phyloP scores from a whole-genome alignment of 2,888 invertebrate genomes.

The Pseudococcus viburni region DNA sequence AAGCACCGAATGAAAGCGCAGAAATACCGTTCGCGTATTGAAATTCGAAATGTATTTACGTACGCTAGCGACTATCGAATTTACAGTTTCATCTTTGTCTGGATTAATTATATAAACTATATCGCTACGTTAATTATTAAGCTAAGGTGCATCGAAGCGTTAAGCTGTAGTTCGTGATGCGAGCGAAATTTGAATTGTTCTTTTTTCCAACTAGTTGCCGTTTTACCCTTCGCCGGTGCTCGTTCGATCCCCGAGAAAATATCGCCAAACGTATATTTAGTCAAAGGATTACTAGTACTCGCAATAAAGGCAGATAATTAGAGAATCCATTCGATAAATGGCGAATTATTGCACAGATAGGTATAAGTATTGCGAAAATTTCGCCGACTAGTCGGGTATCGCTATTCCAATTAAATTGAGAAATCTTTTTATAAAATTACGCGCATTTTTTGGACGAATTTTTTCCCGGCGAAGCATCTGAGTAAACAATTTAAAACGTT shows the following conservation, averaged over 20 bases:
- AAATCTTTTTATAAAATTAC: constrained; percentile 1
- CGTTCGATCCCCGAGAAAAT: neutral
- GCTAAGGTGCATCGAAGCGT: constrained; percentile 15
- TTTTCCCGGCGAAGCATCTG: constrained; percentile 44
- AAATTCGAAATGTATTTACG: constrained; percentile 42
- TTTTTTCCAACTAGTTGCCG: neutral
- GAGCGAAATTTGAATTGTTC: constrained; percentile 22
- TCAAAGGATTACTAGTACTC: constrained; percentile 22
- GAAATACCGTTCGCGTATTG: constrained; percentile 21
- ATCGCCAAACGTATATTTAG: neutral
- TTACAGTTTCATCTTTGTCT: constrained; percentile 50
- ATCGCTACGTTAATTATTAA: constrained; percentile 46
- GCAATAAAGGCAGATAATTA: constrained; percentile 24
- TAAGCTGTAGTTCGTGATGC: constrained; percentile 8
- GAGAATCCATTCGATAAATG: constrained; percentile 7
- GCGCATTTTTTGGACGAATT: neutral
- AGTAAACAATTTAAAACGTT: constrained; percentile 62
- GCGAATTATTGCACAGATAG: neutral
- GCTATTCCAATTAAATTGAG: neutral
- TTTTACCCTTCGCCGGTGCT: neutral
- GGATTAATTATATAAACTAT: constrained; percentile 58
- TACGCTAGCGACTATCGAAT: constrained; percentile 51
- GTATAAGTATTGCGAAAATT: neutral
- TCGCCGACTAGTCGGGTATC: neutral
- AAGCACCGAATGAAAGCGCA: constrained; percentile 49